Percentiles rank a stretch among this genome's conserved stretches.
Evolutionary conservation across 2,888 invertebrate species (phyloP).

Genomic region (Chironomus riparius): DNA sequence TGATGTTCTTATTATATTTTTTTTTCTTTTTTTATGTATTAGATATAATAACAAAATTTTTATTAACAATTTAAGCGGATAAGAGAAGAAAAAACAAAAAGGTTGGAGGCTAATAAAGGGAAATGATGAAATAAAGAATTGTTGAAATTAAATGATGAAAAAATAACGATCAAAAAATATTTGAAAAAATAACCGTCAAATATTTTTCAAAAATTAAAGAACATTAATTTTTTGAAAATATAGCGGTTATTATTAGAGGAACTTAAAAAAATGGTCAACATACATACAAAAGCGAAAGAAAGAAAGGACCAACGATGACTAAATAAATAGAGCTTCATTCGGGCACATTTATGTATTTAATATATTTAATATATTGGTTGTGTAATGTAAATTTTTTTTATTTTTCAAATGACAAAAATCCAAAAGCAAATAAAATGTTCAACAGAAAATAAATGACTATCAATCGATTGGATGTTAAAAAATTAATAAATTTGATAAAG

Average conservation of each 20-base stretch:
- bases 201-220: no score
- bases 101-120: background rate
- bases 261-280: background rate
- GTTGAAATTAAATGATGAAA: no score
- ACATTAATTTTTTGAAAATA: no score
- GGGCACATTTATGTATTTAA: background rate
- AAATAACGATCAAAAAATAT: no score
- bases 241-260: no score
- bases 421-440: constrained; percentile 17
- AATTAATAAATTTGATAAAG: background rate
- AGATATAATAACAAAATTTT: no score
- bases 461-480: constrained; percentile 18
- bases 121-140: background rate
- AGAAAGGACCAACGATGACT: background rate
- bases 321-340: background rate
- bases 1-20: background rate
- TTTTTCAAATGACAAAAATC: constrained; percentile 12
- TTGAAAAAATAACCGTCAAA: no score
- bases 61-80: no score
- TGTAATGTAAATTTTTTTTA: constrained; percentile 10
- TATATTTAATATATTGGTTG: constrained; percentile 1
- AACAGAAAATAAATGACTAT: constrained; percentile 25
- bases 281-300: background rate
- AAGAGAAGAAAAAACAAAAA: no score
- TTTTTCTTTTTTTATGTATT: background rate